Percentiles rank a stretch among this genome's conserved stretches.
Evolutionary conservation across 2,888 invertebrate species (phyloP).

Genomic region (Xanthia icteritia): DNA sequence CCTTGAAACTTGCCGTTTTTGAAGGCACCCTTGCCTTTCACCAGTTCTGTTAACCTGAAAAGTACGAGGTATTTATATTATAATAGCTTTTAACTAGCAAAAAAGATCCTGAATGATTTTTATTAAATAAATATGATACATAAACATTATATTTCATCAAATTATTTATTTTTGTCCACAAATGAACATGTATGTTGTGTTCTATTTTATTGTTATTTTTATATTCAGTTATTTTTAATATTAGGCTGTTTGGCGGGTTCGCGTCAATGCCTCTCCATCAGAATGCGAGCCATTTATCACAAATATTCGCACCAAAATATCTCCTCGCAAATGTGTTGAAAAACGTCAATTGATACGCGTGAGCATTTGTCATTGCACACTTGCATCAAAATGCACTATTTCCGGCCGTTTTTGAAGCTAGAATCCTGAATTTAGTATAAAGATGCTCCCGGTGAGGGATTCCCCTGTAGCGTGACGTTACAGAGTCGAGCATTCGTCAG

Average conservation of each 20-base stretch:
- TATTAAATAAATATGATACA: background rate
- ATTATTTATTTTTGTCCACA: background rate
- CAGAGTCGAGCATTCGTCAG: too few relatives aligned
- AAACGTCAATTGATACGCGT: background rate
- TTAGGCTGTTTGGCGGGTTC: background rate
- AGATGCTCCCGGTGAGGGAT: too few relatives aligned
- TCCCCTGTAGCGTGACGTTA: too few relatives aligned
- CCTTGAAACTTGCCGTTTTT: constrained; percentile 94
- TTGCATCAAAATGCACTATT: background rate
- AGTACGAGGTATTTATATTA: background rate
- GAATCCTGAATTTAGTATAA: background rate
- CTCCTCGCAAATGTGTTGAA: background rate
- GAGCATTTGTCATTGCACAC: background rate
- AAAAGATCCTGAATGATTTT: background rate
- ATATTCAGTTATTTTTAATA: background rate
- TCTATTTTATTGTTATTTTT: background rate
- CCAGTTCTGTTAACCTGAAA: constrained; percentile 91
- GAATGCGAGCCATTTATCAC: background rate
- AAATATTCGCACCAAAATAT: background rate
- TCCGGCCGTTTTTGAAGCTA: background rate
- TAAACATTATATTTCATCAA: background rate
- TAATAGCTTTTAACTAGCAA: background rate
- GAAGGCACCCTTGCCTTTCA: constrained; percentile 94
- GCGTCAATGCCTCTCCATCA: background rate
- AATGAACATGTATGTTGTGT: background rate